Evolutionary conservation across 2,113 vertebrate genomes (phyloP).

Genomic region (Eublepharis macularius): DNA sequence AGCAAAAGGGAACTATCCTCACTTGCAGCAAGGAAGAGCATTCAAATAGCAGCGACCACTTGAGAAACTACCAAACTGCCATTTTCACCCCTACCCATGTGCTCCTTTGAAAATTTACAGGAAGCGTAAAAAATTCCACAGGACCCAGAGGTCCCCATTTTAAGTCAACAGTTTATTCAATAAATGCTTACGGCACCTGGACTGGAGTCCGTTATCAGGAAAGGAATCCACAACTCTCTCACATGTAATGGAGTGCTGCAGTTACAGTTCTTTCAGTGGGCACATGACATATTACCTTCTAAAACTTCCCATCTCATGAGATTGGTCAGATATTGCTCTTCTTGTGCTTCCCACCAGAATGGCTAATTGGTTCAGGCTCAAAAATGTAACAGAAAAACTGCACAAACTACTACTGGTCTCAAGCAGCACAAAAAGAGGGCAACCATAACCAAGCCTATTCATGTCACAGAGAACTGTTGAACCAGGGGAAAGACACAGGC

Average conservation of each 20-base stretch:
- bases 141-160: neutral
- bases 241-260: neutral
- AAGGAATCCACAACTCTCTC: neutral
- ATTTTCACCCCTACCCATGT: neutral
- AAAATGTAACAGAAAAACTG: slow-evolving; percentile 23
- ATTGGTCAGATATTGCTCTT: neutral
- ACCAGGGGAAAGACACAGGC: neutral
- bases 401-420: neutral
- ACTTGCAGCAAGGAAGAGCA: too few relatives aligned
- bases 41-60: too few relatives aligned
- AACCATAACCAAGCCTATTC: slow-evolving; percentile 17
- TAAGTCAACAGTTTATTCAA: neutral
- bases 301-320: neutral
- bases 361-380: slow-evolving; percentile 19
- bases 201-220: neutral
- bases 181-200: neutral
- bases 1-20: too few relatives aligned
- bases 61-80: neutral
- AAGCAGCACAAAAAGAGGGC: neutral
- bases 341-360: neutral
- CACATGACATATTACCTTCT: neutral
- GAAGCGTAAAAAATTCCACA: neutral
- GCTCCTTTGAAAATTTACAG: neutral
- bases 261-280: neutral
- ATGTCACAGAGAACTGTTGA: neutral